Evolutionary conservation across 2,888 invertebrate species (phyloP).

Genomic region (Cryptops parisi): DNA sequence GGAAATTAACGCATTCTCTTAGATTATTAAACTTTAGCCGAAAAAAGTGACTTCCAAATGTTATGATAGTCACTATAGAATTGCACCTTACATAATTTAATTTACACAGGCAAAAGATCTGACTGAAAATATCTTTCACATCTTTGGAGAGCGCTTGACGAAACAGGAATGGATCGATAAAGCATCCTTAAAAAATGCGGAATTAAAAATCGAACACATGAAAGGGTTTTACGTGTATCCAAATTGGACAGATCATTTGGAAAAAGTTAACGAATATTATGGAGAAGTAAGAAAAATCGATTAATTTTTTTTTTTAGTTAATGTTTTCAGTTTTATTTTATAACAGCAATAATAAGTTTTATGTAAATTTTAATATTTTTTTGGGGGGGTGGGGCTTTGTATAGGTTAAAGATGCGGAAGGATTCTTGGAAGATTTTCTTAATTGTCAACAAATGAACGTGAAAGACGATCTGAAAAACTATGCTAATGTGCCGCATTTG

Average conservation of each 20-base stretch:
- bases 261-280: conserved; percentile 51
- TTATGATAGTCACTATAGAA: not conserved
- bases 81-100: conserved; percentile 5
- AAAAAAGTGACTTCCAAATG: not conserved
- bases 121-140: conserved; percentile 74
- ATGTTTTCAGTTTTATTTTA: not conserved
- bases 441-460: not conserved
- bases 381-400: too few relatives aligned
- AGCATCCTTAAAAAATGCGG: conserved; percentile 68
- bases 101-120: conserved; percentile 62
- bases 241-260: conserved; percentile 50
- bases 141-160: conserved; percentile 73
- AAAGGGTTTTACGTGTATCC: not conserved
- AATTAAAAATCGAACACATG: conserved; percentile 45
- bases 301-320: not conserved
- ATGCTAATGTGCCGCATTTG: not conserved
- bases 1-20: too few relatives aligned
- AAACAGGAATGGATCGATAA: conserved; percentile 90
- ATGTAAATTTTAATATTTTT: not conserved
- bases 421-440: not conserved
- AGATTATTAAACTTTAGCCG: too few relatives aligned
- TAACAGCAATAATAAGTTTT: not conserved
- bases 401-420: not conserved
- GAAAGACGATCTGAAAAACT: not conserved
- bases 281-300: not conserved